Conservation (phyloP, 2,797 vertebrate species). For the Urocyon cinereoargenteus region DNA sequence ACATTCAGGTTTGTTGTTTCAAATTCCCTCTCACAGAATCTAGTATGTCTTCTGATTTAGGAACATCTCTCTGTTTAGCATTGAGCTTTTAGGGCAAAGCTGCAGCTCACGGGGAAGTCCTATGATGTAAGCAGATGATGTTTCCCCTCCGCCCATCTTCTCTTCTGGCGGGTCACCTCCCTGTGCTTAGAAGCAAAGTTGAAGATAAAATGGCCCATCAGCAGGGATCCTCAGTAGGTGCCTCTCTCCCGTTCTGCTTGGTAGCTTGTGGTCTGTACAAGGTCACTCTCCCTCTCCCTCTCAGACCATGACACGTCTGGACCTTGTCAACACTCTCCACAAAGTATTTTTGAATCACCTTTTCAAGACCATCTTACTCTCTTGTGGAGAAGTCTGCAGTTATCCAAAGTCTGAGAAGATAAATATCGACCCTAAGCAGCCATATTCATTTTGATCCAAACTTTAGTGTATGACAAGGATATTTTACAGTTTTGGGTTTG, state of each 20-base stretch:
- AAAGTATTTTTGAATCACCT: not conserved
- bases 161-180: too few relatives aligned
- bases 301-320: not conserved
- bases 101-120: not conserved
- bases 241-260: not conserved
- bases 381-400: not conserved
- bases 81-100: not conserved
- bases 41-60: not conserved
- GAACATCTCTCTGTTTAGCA: not conserved
- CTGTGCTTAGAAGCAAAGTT: not conserved
- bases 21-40: not conserved
- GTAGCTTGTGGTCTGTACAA: not conserved
- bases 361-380: not conserved
- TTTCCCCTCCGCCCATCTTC: not conserved
- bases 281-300: not conserved
- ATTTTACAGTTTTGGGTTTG: not conserved
- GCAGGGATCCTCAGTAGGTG: rapidly evolving
- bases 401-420: not conserved
- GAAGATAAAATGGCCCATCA: too few relatives aligned
- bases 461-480: not conserved
- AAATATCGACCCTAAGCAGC: not conserved
- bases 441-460: not conserved
- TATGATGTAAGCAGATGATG: not conserved
- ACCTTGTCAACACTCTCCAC: not conserved
- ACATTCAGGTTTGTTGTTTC: not conserved